A percentile compares a stretch with the other conserved stretches of the same genome.
Conservation (phyloP, 2,113 vertebrate genomes). For the Bos taurus region ARS-UCD2.0 NC_037336.1:96745501-96746000, state of each 20-base stretch:
- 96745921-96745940: background rate
- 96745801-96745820: background rate
- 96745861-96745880: too few relatives aligned
- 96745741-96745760: background rate
- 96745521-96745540: background rate
- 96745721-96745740: background rate
- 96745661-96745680: background rate
- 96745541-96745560: background rate
- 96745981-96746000: too few relatives aligned
- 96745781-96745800: background rate
- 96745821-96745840: rapidly evolving
- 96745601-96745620: background rate
- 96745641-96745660: background rate
- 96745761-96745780: background rate
- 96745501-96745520: background rate
- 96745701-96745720: background rate
- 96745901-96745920: background rate
- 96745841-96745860: background rate
- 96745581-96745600: background rate
- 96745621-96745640: too few relatives aligned
- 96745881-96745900: background rate
- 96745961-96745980: background rate
- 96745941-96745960: background rate
- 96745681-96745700: background rate
- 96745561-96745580: background rate